These are phyloP conservation scores for Platypus cylindrus DNA, from an alignment of 2,888 invertebrate genomes.

Conservation along the genomic window DNA sequence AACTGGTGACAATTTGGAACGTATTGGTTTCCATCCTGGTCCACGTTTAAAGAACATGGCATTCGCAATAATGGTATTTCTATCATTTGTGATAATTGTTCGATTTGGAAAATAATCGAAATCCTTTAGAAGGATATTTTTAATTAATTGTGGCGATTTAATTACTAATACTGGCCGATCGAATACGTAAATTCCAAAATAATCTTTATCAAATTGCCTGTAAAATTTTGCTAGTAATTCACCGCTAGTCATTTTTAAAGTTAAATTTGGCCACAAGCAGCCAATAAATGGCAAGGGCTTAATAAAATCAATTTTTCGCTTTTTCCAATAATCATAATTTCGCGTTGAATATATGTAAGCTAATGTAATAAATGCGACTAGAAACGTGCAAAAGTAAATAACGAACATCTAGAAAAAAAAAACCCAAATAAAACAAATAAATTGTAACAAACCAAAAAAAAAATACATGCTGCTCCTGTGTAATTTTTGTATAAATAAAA, in stretches of 20 bases:
- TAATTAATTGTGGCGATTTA: conserved; percentile 37
- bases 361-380: neutral
- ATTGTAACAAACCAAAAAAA: no score
- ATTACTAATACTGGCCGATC: conserved; percentile 37
- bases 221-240: conserved; percentile 5
- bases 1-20: conserved; percentile 40
- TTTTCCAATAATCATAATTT: conserved; percentile 21
- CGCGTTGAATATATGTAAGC: conserved; percentile 8
- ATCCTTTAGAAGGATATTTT: conserved; percentile 36
- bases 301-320: conserved; percentile 17
- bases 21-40: conserved; percentile 40
- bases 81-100: conserved; percentile 32
- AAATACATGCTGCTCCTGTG: no score
- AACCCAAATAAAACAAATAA: no score
- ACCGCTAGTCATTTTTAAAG: conserved; percentile 3
- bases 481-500: no score
- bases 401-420: conserved; percentile 1
- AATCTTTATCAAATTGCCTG: conserved; percentile 22
- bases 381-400: neutral
- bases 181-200: conserved; percentile 38
- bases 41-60: conserved; percentile 36
- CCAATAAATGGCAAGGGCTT: conserved; percentile 21
- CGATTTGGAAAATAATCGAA: conserved; percentile 38
- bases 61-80: conserved; percentile 33
- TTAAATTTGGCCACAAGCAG: conserved; percentile 12